A percentile compares a stretch with the other conserved stretches of the same genome.
phyloP scores from a whole-genome alignment of 2,888 invertebrate genomes.

The Dusona sp. region DNA sequence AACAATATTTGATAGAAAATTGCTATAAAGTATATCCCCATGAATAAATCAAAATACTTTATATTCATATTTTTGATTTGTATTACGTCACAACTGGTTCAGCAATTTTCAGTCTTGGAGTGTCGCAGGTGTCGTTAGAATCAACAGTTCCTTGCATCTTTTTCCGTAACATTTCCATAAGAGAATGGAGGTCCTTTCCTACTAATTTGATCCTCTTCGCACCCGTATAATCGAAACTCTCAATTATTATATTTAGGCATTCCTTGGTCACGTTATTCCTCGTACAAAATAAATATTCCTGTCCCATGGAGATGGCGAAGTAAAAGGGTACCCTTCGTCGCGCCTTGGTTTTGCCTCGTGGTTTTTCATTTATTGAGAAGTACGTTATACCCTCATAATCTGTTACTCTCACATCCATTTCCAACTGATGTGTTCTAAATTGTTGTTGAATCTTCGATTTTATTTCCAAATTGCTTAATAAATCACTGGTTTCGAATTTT shows the following conservation, averaged over 20 bases:
- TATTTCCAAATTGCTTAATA: slow-evolving; percentile 67
- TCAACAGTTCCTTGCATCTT: slow-evolving; percentile 70
- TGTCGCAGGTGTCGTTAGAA: slow-evolving; percentile 44
- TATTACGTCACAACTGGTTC: slow-evolving; percentile 72
- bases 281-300: slow-evolving; percentile 77
- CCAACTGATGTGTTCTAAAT: slow-evolving; percentile 65
- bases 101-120: slow-evolving; percentile 60
- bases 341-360: slow-evolving; percentile 48
- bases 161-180: slow-evolving; percentile 74
- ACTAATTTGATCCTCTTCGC: slow-evolving; percentile 73
- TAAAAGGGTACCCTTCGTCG: slow-evolving; percentile 53
- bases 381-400: slow-evolving; percentile 74
- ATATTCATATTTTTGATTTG: slow-evolving; percentile 52
- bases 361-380: slow-evolving; percentile 71
- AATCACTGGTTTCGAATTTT: slow-evolving; percentile 10
- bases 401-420: slow-evolving; percentile 72
- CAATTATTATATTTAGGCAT: slow-evolving; percentile 69
- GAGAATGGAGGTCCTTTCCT: slow-evolving; percentile 78
- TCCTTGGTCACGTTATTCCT: slow-evolving; percentile 68
- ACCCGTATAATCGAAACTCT: slow-evolving; percentile 71
- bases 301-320: slow-evolving; percentile 76
- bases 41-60: background rate
- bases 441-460: slow-evolving; percentile 67
- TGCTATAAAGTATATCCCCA: too few relatives aligned
- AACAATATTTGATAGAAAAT: background rate